phyloP scores from a whole-genome alignment of 2,888 invertebrate genomes.

The Cerceris rybyensis region DNA sequence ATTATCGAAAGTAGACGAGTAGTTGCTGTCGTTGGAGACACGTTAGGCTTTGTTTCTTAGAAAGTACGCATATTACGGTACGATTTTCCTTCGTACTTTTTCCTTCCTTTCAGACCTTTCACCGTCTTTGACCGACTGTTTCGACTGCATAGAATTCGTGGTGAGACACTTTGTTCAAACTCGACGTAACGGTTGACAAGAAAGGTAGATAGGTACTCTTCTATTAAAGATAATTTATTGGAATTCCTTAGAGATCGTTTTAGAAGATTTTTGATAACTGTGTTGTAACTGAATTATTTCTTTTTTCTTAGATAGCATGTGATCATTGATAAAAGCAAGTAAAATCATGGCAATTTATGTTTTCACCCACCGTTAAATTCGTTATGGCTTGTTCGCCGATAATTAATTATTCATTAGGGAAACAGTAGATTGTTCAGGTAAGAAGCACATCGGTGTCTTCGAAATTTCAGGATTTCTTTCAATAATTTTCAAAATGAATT shows the following conservation, averaged over 20 bases:
- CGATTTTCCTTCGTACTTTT: conserved; percentile 45
- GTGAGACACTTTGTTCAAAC: conserved; percentile 6
- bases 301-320: not conserved
- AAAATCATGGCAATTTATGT: not conserved
- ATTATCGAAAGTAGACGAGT: conserved; percentile 22
- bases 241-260: too few species aligned
- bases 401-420: conserved; percentile 45
- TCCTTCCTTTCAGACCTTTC: conserved; percentile 56
- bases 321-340: not conserved
- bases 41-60: conserved; percentile 36
- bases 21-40: conserved; percentile 20
- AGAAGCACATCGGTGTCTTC: conserved; percentile 23
- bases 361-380: conserved; percentile 3
- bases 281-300: too few species aligned
- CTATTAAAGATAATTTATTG: too few species aligned
- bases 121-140: conserved; percentile 44
- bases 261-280: too few species aligned
- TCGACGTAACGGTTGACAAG: too few species aligned
- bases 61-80: conserved; percentile 53
- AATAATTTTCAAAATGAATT: not conserved
- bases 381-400: conserved; percentile 1
- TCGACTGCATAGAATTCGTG: conserved; percentile 7
- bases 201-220: too few species aligned
- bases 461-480: conserved; percentile 1
- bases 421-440: conserved; percentile 34